Evolutionary conservation across 2,888 invertebrate genomes (phyloP).

Genomic region (Monoplex corrugatus): DNA sequence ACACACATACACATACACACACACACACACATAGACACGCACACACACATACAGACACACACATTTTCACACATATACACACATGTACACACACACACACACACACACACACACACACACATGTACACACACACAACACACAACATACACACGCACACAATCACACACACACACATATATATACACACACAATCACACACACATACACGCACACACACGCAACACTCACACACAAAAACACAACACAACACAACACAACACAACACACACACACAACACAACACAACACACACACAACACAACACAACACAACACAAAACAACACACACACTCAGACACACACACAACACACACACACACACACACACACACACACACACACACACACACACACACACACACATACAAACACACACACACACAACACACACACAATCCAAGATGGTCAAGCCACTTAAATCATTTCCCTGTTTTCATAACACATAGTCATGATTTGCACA

Average conservation of each 20-base stretch:
- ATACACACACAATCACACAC: too few relatives aligned
- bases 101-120: slow-evolving; percentile 1
- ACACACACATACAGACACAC: background rate
- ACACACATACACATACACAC: background rate
- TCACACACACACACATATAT: background rate
- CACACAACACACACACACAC: background rate
- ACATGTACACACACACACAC: background rate
- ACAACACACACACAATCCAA: background rate
- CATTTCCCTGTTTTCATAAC: too few relatives aligned
- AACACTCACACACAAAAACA: too few relatives aligned
- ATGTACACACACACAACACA: background rate
- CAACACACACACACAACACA: background rate
- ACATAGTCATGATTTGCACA: too few relatives aligned
- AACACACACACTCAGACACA: background rate
- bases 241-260: too few relatives aligned
- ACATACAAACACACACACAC: background rate
- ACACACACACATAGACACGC: background rate
- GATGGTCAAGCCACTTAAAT: too few relatives aligned
- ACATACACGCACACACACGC: too few relatives aligned
- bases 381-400: slow-evolving; percentile 1
- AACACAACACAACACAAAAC: background rate
- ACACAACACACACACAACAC: background rate
- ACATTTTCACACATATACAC: background rate
- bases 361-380: slow-evolving; percentile 1
- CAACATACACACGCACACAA: background rate